Percentiles rank a stretch among this genome's conserved stretches.
Evolutionary conservation across 2,797 vertebrate species (phyloP).

Genomic region (Notoglanidium macrostoma): DNA sequence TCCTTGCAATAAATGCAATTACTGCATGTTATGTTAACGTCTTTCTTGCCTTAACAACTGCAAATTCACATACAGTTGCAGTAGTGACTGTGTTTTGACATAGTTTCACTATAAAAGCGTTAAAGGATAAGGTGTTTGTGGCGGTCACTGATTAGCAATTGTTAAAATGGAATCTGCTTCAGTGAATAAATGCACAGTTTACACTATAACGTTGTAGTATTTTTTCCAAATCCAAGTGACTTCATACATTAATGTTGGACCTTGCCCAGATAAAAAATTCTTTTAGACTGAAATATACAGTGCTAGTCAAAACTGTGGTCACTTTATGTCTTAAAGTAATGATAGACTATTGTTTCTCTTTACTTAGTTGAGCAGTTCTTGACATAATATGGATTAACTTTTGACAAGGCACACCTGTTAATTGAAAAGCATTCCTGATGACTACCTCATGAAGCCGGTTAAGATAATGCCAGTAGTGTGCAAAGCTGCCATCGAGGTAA

Average conservation of each 20-base stretch:
- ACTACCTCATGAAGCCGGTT: no score
- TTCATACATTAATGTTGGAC: not conserved
- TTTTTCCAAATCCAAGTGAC: not conserved
- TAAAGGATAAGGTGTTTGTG: slow-evolving; percentile 21
- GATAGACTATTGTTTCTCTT: no score
- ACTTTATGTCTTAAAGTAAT: no score
- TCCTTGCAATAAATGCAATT: slow-evolving; percentile 14
- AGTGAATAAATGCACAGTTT: slow-evolving; percentile 68
- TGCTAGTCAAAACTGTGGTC: not conserved
- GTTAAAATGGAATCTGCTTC: slow-evolving; percentile 60
- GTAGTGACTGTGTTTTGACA: not conserved
- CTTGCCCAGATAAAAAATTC: not conserved
- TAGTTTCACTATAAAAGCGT: slow-evolving; percentile 12
- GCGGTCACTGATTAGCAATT: slow-evolving; percentile 55
- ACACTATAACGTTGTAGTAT: slow-evolving; percentile 27
- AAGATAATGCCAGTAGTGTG: no score
- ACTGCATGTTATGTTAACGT: not conserved
- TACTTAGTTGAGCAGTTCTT: no score
- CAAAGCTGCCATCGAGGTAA: no score
- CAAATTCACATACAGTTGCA: not conserved
- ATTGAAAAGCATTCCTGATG: no score
- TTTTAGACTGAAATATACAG: slow-evolving; percentile 9
- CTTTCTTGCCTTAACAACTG: slow-evolving; percentile 12
- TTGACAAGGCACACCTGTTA: no score
- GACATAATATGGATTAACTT: no score